Evolutionary conservation across 2,113 vertebrate species (phyloP).

Genomic region (Eulemur rufifrons): DNA sequence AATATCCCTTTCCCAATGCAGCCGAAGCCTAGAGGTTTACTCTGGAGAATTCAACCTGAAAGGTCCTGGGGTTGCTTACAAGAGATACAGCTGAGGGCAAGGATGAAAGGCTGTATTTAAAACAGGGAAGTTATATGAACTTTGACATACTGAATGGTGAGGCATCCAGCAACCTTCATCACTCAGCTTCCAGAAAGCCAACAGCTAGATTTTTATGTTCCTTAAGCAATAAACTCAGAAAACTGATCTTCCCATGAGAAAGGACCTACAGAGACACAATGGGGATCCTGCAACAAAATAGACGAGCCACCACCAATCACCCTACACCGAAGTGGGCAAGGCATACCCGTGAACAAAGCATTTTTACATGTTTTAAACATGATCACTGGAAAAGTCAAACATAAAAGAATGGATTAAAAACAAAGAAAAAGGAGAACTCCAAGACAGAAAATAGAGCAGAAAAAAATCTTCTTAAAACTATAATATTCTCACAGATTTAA

Average conservation of each 20-base stretch:
- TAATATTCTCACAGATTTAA: background rate
- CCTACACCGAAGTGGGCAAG: background rate
- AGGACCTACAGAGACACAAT: background rate
- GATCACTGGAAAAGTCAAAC: background rate
- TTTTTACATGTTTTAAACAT: background rate
- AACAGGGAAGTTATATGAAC: background rate
- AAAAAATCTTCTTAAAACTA: background rate
- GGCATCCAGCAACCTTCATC: background rate
- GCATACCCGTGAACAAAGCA: background rate
- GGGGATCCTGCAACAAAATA: background rate
- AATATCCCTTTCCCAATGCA: background rate
- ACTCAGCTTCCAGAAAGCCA: background rate
- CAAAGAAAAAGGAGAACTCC: background rate
- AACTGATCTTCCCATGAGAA: background rate
- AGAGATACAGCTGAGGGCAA: background rate
- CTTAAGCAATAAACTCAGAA: background rate
- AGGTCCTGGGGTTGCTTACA: background rate
- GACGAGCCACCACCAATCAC: background rate
- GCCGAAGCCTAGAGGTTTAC: background rate
- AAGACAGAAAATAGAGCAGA: background rate
- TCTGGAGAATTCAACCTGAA: background rate
- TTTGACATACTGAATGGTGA: background rate
- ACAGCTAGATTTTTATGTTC: background rate
- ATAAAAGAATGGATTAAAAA: background rate
- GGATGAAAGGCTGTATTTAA: background rate